Percentiles rank a stretch among this genome's conserved stretches.
Evolutionary conservation across 2,113 vertebrate genomes (phyloP).

Genomic region (Grallaria varia): DNA sequence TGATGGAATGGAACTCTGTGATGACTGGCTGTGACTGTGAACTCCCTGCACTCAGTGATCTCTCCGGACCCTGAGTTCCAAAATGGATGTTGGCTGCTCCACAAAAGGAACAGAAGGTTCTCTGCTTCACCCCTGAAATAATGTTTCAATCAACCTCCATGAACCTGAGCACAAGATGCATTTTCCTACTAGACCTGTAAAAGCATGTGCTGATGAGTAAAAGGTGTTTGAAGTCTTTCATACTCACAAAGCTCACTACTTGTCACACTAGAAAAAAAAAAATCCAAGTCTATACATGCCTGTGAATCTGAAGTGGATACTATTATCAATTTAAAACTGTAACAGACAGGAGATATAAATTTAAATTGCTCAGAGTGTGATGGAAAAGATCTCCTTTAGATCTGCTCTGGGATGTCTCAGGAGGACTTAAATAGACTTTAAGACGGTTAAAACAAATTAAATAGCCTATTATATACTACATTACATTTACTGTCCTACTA

Average conservation of each 20-base stretch:
- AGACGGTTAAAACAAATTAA: conserved; percentile 48
- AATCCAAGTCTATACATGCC: not conserved
- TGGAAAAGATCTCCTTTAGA: conserved; percentile 19
- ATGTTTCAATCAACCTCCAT: not conserved
- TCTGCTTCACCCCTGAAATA: not conserved
- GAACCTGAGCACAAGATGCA: not conserved
- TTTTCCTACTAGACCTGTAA: not conserved
- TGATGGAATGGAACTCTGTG: not conserved
- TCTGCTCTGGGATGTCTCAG: not conserved
- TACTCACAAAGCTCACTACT: not conserved
- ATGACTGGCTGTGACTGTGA: not conserved
- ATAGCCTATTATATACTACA: conserved; percentile 5
- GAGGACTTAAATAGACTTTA: conserved; percentile 46
- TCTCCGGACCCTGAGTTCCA: not conserved
- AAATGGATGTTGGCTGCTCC: not conserved
- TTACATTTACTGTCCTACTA: conserved; percentile 37
- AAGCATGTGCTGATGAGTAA: not conserved
- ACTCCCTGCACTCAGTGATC: not conserved
- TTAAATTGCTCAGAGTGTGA: not conserved
- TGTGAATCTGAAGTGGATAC: not conserved
- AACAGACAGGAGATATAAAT: not conserved
- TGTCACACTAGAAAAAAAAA: not conserved
- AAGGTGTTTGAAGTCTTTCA: not conserved
- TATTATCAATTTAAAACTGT: not conserved
- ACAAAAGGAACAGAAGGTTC: not conserved